Conservation (phyloP, 2,797 vertebrate species). For the Arnoldichthys spilopterus region DNA sequence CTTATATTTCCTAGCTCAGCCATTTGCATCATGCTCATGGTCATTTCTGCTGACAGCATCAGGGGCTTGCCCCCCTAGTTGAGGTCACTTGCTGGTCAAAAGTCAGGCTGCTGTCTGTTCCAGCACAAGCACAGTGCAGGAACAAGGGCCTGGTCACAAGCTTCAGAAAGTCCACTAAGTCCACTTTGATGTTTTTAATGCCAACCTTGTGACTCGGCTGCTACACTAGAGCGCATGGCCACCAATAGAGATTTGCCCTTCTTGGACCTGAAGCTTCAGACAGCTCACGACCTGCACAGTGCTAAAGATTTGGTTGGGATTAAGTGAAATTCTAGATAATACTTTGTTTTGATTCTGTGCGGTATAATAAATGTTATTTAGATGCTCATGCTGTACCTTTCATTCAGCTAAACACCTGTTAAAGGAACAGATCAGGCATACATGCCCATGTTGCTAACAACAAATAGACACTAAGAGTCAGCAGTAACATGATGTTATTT, state of each 20-base stretch:
- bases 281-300: background rate
- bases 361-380: background rate
- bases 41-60: background rate
- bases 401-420: too few relatives aligned
- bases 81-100: background rate
- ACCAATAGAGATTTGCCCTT: slow-evolving; percentile 53
- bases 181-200: slow-evolving; percentile 76
- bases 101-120: slow-evolving; percentile 9
- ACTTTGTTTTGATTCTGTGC: background rate
- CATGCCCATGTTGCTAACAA: too few relatives aligned
- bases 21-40: background rate
- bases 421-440: too few relatives aligned
- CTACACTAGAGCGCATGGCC: slow-evolving; percentile 66
- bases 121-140: slow-evolving; percentile 60
- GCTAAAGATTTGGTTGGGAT: background rate
- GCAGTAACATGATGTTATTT: too few relatives aligned
- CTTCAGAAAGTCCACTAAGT: slow-evolving; percentile 64
- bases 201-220: slow-evolving; percentile 73
- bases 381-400: background rate
- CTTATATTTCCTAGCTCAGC: background rate
- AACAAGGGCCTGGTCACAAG: slow-evolving; percentile 71
- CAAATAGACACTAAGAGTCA: too few relatives aligned
- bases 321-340: background rate
- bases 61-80: background rate
- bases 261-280: slow-evolving; percentile 1